Percentiles rank a stretch among this genome's conserved stretches.
These are phyloP conservation scores for Eremobia ochroleuca DNA, from an alignment of 2,888 invertebrate species.

Conservation along the genomic window DNA sequence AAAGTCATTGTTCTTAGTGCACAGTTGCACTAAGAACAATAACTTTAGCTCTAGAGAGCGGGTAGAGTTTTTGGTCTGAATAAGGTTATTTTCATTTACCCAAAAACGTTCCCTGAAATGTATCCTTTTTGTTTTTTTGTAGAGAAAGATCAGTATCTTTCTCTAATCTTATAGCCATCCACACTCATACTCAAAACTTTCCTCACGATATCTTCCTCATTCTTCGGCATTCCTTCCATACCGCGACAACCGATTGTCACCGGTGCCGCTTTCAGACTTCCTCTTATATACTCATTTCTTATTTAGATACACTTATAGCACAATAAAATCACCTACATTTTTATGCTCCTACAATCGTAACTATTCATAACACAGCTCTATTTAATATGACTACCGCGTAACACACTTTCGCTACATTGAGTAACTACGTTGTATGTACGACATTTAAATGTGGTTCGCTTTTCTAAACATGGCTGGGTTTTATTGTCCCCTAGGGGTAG, in stretches of 20 bases:
- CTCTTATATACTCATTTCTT: background rate
- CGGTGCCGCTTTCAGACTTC: background rate
- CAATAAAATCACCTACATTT: constrained; percentile 14
- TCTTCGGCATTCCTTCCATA: background rate
- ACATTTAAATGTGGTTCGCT: constrained; percentile 57
- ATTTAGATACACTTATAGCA: background rate
- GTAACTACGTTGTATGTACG: constrained; percentile 53
- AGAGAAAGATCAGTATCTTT: no score
- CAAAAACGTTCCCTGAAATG: no score
- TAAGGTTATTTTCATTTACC: no score
- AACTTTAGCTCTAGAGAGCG: no score
- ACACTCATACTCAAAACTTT: no score
- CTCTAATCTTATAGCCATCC: background rate
- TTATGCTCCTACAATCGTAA: constrained; percentile 14
- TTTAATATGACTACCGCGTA: constrained; percentile 66
- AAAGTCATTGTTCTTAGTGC: no score
- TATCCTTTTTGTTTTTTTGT: no score
- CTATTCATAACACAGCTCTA: constrained; percentile 61
- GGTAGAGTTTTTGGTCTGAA: no score
- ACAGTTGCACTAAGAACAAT: no score
- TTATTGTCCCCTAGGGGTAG: constrained; percentile 43
- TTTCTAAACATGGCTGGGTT: constrained; percentile 58
- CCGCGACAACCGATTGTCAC: background rate
- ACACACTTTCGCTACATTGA: constrained; percentile 69
- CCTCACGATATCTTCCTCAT: background rate